Base-by-base conservation (phyloP, 1,140 invertebrate species). In the Globodera ellingtonae region DNA sequence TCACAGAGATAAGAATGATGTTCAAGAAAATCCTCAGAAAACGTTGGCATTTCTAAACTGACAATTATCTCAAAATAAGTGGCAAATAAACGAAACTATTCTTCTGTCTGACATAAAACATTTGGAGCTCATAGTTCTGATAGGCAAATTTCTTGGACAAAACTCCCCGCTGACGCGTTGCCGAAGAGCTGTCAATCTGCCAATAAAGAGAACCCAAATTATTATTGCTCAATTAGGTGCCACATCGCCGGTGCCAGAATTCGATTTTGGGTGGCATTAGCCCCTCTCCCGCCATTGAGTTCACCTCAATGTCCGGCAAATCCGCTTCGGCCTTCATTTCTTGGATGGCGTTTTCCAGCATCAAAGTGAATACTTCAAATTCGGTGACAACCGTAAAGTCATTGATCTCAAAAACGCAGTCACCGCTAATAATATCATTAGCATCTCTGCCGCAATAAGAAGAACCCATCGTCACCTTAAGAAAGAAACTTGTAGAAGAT, bases 321-420 rank as follows among this genome's bases (percentile, higher is more conserved):
- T 52, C 52, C 2, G 52, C 81, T 15, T 73, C 48, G 1, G 65
- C 35, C 47, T 78, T 75, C 82, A 83, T 84, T 69, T 83, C 83
- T 44, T 84, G 83, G 7, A 83, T 35, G 10, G 76, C 62, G 44
- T 78, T 50, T 79, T 85, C 84, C 18, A 85, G 44, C n/a, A 66
- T 48, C 44, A 79, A 80, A 71, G 81, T 65, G 35, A 85, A 85
- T 6, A 67, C 44, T 47, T 85, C 84, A 56, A 82, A 82, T 21
- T 85, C 81, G 13, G 84, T 85, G 35, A 85, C 85, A 7, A 86
- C 84, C 35, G 84, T 85, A 59, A 85, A 85, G 70, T 85, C 84
- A 56, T 84, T 86, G 24, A 85, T 85, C 52, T 85, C 84, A 66
- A 85, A 85, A 18, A 85, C 62, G 44, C 86, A 83, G 15, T 84